These are phyloP conservation scores for Escarpia spicata DNA, from an alignment of 2,888 invertebrate species.

Conservation along the genomic window DNA sequence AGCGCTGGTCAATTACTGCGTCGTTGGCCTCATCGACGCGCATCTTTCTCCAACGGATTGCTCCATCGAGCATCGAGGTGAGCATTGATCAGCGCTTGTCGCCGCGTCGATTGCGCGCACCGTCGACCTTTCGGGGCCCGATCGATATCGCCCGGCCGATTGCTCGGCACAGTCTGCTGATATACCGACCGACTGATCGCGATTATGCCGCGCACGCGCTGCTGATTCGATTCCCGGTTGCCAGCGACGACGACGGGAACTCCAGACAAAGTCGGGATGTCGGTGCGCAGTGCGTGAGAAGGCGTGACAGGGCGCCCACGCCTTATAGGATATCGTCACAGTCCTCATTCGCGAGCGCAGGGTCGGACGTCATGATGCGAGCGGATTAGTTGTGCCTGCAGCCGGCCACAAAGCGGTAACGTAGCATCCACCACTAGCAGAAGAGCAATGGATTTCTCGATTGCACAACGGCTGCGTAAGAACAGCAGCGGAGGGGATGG, in stretches of 20 bases:
- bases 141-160: constrained; percentile 7
- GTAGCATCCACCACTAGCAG: background rate
- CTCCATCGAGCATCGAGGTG: constrained; percentile 13
- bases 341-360: background rate
- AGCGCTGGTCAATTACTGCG: background rate
- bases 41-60: background rate
- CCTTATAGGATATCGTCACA: background rate
- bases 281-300: background rate
- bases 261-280: background rate
- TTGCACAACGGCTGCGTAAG: background rate
- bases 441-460: background rate
- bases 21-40: background rate
- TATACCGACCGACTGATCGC: background rate
- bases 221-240: background rate
- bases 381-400: background rate
- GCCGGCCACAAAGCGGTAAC: background rate
- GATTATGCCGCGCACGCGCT: background rate
- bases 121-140: background rate
- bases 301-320: constrained; percentile 3
- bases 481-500: background rate
- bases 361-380: background rate
- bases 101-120: background rate
- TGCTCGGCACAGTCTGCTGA: background rate
- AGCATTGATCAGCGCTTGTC: constrained; percentile 1
- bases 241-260: background rate